Percentiles rank a stretch among this genome's conserved stretches.
phyloP scores from a whole-genome alignment of 2,797 vertebrate species.

The Acanthiza pusilla region DNA sequence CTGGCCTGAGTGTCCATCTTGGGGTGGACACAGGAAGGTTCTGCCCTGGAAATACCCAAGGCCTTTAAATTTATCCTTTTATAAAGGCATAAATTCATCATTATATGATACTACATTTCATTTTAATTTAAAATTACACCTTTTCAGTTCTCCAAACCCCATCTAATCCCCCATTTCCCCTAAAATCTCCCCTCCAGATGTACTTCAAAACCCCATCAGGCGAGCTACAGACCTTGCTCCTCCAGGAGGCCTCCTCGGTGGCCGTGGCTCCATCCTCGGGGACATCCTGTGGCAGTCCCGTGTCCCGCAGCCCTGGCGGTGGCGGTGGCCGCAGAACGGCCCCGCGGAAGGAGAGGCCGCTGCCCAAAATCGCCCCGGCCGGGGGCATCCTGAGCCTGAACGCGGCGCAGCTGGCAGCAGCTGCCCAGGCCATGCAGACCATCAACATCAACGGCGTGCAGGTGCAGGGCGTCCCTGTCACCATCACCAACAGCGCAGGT shows the following conservation, averaged over 20 bases:
- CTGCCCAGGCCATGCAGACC: constrained; percentile 91
- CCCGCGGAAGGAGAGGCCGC: constrained; percentile 83
- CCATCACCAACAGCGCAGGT: constrained; percentile 83
- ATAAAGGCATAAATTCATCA: too few species aligned
- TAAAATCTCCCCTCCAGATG: constrained; percentile 69
- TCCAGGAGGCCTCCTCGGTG: constrained; percentile 81
- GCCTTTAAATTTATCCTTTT: too few species aligned
- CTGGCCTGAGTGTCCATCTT: too few species aligned
- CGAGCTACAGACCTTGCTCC: constrained; percentile 87
- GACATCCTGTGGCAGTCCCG: constrained; percentile 62
- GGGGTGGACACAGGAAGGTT: too few species aligned
- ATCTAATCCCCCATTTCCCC: too few species aligned
- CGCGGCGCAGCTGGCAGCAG: constrained; percentile 82
- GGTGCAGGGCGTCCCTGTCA: constrained; percentile 93
- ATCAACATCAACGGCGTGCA: constrained; percentile 97
- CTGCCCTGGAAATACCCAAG: too few species aligned
- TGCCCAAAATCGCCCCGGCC: constrained; percentile 92
- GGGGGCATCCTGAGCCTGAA: constrained; percentile 89
- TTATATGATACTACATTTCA: too few species aligned
- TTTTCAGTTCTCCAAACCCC: too few species aligned
- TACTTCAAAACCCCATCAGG: constrained; percentile 88
- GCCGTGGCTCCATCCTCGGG: constrained; percentile 65
- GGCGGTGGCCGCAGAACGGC: constrained; percentile 58
- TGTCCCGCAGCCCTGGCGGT: constrained; percentile 37
- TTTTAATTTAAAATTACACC: too few species aligned